Evolutionary conservation across 2,888 invertebrate species (phyloP), one percentile per base, ranked within the genome.

Genomic region (Oscheius sp.): DNA sequence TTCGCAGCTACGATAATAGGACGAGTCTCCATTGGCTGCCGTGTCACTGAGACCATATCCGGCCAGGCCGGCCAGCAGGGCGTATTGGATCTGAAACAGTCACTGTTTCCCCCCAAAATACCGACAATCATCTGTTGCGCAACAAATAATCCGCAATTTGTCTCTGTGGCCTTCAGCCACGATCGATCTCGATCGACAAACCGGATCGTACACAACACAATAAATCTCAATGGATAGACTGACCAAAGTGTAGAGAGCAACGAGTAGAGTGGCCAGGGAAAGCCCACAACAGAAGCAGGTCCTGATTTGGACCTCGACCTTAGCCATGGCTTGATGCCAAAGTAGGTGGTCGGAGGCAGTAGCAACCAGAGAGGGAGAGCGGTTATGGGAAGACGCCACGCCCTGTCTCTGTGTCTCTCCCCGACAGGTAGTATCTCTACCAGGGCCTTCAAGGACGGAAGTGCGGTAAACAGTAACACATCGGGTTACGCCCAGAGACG

Each of bases 211-310:
- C 42, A 42, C 42, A 42, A 35, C 3, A 32, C 13, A 59, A 29
- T 3, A 59, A 35, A 33, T 21, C 21, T 0, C 21, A 21, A 55
- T n/a, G 3, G 21, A 4, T 10, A 9, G 53, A 83, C 86, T 81
- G 32, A 89, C 89, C 76, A 89, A 70, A 21, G 89, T 85, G 76
- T 89, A 89, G 47, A 89, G 77, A 13, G 85, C 89, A 58, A 89
- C 85, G 48, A 87, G 80, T 1, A 88, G 70, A 7, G 89, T 82
- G 58, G 87, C 87, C 57, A 87, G 74, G 11, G 86, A 82, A 1
- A 89, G 81, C 7, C 87, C 87, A 75, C 89, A 89, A 74, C 89
- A 89, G 77, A 86, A 89, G 76, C 89, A 89, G 60, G 78, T 79
- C 21, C 86, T 84, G 51, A 89, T 87, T 72, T 87, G 89, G 53